Evolutionary conservation across 2,797 vertebrate species (phyloP).

Genomic region (Sciaenops ocellatus): DNA sequence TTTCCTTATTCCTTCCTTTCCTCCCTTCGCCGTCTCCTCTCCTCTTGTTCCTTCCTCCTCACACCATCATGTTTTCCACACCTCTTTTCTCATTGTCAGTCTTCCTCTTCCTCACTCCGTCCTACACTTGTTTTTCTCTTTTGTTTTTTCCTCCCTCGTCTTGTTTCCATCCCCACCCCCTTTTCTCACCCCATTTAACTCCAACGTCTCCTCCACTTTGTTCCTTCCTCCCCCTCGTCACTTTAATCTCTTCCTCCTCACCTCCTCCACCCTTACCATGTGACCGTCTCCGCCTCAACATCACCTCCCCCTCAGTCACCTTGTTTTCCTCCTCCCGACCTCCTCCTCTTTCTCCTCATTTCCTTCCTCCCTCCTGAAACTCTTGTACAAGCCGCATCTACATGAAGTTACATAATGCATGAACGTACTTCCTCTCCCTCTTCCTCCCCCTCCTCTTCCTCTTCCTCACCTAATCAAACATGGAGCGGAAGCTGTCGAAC

Average conservation of each 20-base stretch:
- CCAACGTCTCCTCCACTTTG: not conserved
- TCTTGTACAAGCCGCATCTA: conserved; percentile 9
- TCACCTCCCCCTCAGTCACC: not conserved
- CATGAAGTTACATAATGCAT: conserved; percentile 68
- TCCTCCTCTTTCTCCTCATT: not conserved
- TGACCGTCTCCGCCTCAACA: not conserved
- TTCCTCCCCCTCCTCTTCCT: conserved; percentile 35
- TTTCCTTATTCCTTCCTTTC: too few relatives aligned
- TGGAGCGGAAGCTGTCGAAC: conserved; percentile 65
- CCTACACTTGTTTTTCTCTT: not conserved
- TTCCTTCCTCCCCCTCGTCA: too few relatives aligned
- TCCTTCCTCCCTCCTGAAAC: conserved; percentile 16
- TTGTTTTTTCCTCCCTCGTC: not conserved
- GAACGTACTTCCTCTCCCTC: conserved; percentile 31
- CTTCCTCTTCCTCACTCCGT: not conserved
- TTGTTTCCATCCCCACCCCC: not conserved
- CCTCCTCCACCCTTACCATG: not conserved
- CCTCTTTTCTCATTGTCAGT: not conserved
- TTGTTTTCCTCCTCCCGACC: not conserved
- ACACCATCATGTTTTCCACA: not conserved
- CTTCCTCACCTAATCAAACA: conserved; percentile 64
- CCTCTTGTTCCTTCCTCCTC: not conserved
- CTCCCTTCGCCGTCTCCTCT: too few relatives aligned
- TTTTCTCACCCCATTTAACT: not conserved
- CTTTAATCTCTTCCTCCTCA: not conserved